Base-by-base conservation (phyloP, 2,888 invertebrate genomes). In the Mimumesa dahlbomi region DNA sequence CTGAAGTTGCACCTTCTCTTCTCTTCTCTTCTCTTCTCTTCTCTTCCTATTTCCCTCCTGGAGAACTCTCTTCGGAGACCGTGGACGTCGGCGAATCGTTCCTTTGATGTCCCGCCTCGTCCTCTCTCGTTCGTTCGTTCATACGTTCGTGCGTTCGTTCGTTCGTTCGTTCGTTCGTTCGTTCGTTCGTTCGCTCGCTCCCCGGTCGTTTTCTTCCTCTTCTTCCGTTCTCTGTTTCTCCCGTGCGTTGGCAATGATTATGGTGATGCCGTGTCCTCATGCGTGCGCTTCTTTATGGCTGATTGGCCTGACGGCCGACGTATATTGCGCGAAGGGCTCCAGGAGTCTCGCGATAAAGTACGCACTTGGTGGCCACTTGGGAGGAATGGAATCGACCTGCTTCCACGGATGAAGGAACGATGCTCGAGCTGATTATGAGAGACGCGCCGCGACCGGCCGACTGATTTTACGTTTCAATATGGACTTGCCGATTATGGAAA, bases 201-300 rank as follows among this genome's bases (percentile, higher is more conserved):
- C 50, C 9, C 16, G 52, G 16, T 31, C 29, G 5, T 19, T 25
- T 16, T 46, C 38, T 22, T 38, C 22, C 11, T 16, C 11, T 43
- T 52, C 21, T 21, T 38, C 42, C 48, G 19, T 49, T 31, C 18
- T 34, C 59, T 57, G 57, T 46, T 34, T 31, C 49, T 63, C 66
- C 50, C 64, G 43, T 46, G 46, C 73, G 73, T 69, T 73, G 57
- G 62, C 75, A 76, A 82, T 80, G 75, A 82, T 83, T 79, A 77
- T 77, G 75, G 75, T 67, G 77, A 81, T 77, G 58, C 57, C 70
- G 54, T 57, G 72, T 77, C 69, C 58, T 58, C 62, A 46, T 48
- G 73, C 56, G 66, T 58, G 57, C 62, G 64, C 54, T 69, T 70
- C 72, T 79, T 76, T 64, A 79, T 56, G 72, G 65, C 67, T 68